Base-by-base conservation (phyloP, 2,113 vertebrate genomes). In the Struthio camelus region DNA sequence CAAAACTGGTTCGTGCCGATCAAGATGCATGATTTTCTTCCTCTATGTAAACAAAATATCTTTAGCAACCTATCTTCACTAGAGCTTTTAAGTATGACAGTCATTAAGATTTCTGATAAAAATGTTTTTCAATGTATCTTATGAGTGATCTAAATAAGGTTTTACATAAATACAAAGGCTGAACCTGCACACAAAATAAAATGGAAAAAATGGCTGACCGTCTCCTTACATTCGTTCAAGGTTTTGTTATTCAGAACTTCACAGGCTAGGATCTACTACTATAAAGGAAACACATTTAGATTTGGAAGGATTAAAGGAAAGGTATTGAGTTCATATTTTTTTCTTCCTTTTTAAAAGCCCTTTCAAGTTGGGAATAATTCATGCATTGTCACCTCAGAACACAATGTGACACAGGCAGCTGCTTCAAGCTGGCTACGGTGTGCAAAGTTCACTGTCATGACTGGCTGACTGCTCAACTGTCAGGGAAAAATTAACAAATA, bases 371-470 rank as follows among this genome's bases (percentile, higher is more conserved):
- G 95, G 97, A 53, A 94, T 94, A 91, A 94, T 93, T 93, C 96
- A 95, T 93, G 93, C 91, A 84, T 82, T 85, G 86, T 94, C 90
- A 94, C 78, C 93, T 97, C 94, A 86, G 88, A 97, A 96, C 95
- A 98, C 97, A 97, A 85, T 89, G 96, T 95, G 90, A 92, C 87
- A 88, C 22, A 94, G 96, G 84, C 94, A 97, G 97, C 95, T 97
- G 96, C 94, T 97, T 95, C 94, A 95, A 96, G 96, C 89, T 97
- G 96, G 82, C 93, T 91, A 78, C 5, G 34, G 80, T 93, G 86
- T 93, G 95, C 97, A 97, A 97, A 98, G 95, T 94, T 97, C 97
- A 98, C 69, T 94, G 89, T 95, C 85, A 65, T 64, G 89, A 95
- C 80, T 0, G 88, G 83, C 73, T 89, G 95, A 97, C 93, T 90